A percentile compares a stretch with the other conserved stretches of the same genome.
phyloP scores from a whole-genome alignment of 2,113 vertebrate genomes.

The Zapus hudsonius region DNA sequence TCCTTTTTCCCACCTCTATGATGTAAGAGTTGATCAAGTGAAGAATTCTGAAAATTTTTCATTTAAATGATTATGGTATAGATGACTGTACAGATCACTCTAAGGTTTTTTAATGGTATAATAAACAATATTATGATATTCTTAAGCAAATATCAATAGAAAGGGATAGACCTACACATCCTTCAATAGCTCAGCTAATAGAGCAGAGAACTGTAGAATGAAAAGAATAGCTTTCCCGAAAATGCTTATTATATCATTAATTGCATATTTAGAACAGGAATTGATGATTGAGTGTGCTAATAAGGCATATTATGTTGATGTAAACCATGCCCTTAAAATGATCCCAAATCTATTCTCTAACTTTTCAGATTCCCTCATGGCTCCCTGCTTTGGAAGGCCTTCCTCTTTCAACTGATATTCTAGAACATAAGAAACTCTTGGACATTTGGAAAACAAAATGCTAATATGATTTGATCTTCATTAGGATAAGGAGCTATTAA shows the following conservation, averaged over 20 bases:
- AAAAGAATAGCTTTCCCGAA: neutral
- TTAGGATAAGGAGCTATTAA: neutral
- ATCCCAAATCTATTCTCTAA: neutral
- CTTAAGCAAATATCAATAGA: conserved; percentile 11
- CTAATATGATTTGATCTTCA: neutral
- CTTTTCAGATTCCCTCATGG: neutral
- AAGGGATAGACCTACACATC: neutral
- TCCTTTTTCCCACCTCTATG: neutral
- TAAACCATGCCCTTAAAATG: neutral
- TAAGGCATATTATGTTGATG: neutral
- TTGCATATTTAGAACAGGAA: neutral
- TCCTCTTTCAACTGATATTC: neutral
- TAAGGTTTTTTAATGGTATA: neutral
- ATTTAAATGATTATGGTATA: neutral
- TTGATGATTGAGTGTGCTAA: neutral
- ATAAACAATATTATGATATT: neutral
- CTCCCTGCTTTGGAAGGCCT: neutral
- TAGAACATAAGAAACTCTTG: conserved; percentile 11
- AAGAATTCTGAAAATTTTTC: neutral
- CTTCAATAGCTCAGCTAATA: neutral
- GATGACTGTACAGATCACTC: neutral
- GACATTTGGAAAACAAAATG: conserved; percentile 2
- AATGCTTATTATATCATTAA: neutral
- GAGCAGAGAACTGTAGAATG: neutral
- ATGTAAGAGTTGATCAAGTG: neutral